A percentile compares a stretch with the other conserved stretches of the same genome.
These are phyloP conservation scores for Leptoteleia sp. DNA, from an alignment of 1,140 invertebrate genomes.

Conservation along the genomic window DNA sequence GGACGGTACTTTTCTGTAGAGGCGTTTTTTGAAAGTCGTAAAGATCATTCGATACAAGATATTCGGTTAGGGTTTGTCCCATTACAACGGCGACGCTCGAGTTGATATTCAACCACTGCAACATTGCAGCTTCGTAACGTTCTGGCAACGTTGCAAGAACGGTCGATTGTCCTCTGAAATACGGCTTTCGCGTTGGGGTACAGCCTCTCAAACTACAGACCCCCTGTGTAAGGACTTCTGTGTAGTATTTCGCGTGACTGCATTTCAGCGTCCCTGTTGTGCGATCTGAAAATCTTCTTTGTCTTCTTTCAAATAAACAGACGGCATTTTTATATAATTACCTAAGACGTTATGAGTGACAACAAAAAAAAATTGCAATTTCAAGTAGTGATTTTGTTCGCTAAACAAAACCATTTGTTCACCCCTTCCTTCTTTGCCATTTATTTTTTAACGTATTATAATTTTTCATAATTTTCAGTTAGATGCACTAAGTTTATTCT, in stretches of 20 bases:
- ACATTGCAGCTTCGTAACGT: slow-evolving; percentile 34
- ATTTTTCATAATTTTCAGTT: too few relatives aligned
- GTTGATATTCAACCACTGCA: slow-evolving; percentile 36
- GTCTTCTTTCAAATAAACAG: background rate
- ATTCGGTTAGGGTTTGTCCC: slow-evolving; percentile 10
- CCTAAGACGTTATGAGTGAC: background rate
- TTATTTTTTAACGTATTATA: too few relatives aligned
- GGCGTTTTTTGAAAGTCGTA: slow-evolving; percentile 2
- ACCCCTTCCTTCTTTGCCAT: too few relatives aligned
- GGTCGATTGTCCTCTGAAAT: slow-evolving; percentile 49
- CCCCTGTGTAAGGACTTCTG: slow-evolving; percentile 23
- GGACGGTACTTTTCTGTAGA: too few relatives aligned
- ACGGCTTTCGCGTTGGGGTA: slow-evolving; percentile 21
- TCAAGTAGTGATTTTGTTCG: too few relatives aligned
- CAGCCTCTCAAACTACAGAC: slow-evolving; percentile 19
- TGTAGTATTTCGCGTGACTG: slow-evolving; percentile 8
- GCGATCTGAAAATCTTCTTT: slow-evolving; percentile 15
- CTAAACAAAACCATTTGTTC: too few relatives aligned
- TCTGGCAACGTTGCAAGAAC: slow-evolving; percentile 51
- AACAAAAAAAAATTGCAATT: too few relatives aligned
- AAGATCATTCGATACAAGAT: slow-evolving; percentile 21
- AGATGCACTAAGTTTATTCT: too few relatives aligned
- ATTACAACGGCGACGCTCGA: slow-evolving; percentile 1
- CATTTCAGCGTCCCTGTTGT: slow-evolving; percentile 12
- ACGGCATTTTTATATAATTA: background rate